A percentile compares a stretch with the other conserved stretches of the same genome.
Evolutionary conservation across 1,140 invertebrate species (phyloP).

Genomic region (Lepidurus apus): DNA sequence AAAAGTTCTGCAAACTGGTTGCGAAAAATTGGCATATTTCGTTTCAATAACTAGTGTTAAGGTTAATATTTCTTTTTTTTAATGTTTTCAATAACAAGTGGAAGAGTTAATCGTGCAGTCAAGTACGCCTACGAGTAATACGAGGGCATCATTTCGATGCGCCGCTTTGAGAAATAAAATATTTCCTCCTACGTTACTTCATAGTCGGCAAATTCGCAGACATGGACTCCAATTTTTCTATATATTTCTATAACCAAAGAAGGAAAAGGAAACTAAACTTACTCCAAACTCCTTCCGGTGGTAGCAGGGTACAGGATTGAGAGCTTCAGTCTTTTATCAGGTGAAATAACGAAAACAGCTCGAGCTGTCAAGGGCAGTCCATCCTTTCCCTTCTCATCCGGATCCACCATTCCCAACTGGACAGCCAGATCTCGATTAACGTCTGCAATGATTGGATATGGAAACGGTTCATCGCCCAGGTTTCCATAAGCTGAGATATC

Average conservation of each 20-base stretch:
- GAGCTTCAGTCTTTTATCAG: slow-evolving; percentile 75
- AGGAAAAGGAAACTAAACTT: slow-evolving; percentile 43
- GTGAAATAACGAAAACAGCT: slow-evolving; percentile 80
- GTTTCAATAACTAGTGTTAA: neutral
- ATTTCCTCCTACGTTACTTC: no score
- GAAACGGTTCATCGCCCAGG: slow-evolving; percentile 63
- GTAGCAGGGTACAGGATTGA: slow-evolving; percentile 86
- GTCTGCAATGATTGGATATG: slow-evolving; percentile 85
- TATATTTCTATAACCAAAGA: neutral
- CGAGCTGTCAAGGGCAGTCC: slow-evolving; percentile 71
- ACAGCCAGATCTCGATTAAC: slow-evolving; percentile 67
- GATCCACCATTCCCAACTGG: slow-evolving; percentile 79
- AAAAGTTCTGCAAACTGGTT: neutral
- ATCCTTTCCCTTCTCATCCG: slow-evolving; percentile 62
- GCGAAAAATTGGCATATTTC: neutral
- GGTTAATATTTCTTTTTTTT: no score
- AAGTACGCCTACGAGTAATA: no score
- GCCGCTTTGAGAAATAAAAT: no score
- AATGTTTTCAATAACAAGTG: no score
- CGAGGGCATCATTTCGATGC: no score
- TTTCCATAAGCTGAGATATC: slow-evolving; percentile 70
- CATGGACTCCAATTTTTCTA: no score
- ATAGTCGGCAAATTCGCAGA: no score
- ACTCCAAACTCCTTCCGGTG: slow-evolving; percentile 87
- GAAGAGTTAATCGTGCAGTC: no score